Percentiles rank a stretch among this genome's conserved stretches.
Conservation (phyloP, 2,113 vertebrate species). For the Passerina amoena region DNA sequence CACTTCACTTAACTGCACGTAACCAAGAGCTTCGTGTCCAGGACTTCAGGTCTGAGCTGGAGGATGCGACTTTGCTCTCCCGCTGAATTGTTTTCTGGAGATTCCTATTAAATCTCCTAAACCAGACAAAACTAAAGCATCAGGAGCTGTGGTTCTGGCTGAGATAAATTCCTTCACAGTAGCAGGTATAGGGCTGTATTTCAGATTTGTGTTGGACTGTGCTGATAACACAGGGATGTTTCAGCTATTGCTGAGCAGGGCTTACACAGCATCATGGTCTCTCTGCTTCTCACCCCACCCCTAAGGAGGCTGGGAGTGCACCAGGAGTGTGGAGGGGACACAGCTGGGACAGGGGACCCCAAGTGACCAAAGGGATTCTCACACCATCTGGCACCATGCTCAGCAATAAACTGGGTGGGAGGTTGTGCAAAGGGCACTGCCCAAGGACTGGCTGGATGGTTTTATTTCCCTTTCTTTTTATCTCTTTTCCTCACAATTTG, state of each 20-base stretch:
- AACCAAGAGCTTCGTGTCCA: background rate
- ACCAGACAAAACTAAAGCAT: background rate
- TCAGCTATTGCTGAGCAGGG: background rate
- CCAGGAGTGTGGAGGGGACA: background rate
- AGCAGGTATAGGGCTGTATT: rapidly evolving
- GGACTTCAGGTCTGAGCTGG: background rate
- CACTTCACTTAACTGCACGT: background rate
- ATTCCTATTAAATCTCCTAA: background rate
- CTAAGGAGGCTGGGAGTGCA: background rate
- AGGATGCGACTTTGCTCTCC: background rate
- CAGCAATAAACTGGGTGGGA: background rate
- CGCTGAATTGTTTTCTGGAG: background rate
- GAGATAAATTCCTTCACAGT: background rate
- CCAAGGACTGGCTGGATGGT: background rate
- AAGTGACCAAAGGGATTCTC: background rate
- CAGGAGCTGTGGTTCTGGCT: background rate
- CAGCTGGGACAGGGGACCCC: background rate
- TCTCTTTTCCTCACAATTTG: background rate
- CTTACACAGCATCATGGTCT: background rate
- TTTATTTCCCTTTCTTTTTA: background rate
- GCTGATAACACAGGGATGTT: background rate
- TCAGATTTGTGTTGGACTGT: background rate
- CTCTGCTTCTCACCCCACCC: background rate
- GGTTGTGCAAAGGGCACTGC: rapidly evolving
- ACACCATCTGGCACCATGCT: rapidly evolving